Evolutionary conservation across 2,113 vertebrate species (phyloP).

Genomic region (Sylvilagus bachmani): DNA sequence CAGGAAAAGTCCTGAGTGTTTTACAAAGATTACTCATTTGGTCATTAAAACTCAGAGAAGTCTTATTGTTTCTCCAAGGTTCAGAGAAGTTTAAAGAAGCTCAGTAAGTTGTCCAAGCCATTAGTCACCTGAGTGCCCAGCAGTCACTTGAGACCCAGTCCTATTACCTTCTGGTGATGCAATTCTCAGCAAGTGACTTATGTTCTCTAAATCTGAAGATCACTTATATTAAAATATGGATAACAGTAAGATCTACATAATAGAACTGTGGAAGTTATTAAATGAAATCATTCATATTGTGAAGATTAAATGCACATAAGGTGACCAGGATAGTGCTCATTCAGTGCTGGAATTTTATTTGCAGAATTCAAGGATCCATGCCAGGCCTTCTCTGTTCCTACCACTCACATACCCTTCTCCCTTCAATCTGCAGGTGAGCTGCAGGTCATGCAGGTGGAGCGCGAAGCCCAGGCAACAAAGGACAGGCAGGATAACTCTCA

Average conservation of each 20-base stretch:
- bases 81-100: not conserved
- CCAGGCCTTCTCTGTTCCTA: not conserved
- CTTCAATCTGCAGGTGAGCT: not conserved
- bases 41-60: not conserved
- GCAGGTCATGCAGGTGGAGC: not conserved
- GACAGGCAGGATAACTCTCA: not conserved
- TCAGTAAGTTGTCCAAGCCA: not conserved
- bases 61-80: not conserved
- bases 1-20: not conserved
- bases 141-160: not conserved
- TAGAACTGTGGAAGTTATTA: not conserved
- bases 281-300: not conserved
- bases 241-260: not conserved
- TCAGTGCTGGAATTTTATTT: slow-evolving; percentile 23
- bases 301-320: slow-evolving; percentile 9
- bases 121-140: not conserved
- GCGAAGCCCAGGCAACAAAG: not conserved
- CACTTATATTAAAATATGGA: not conserved
- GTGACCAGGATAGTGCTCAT: not conserved
- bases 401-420: not conserved
- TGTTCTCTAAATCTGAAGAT: not conserved
- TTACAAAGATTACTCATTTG: not conserved
- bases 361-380: not conserved
- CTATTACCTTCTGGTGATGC: not conserved
- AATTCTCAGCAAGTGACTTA: not conserved